Evolutionary conservation across 2,113 vertebrate species (phyloP).

Genomic region (Xyliphius kryptos): DNA sequence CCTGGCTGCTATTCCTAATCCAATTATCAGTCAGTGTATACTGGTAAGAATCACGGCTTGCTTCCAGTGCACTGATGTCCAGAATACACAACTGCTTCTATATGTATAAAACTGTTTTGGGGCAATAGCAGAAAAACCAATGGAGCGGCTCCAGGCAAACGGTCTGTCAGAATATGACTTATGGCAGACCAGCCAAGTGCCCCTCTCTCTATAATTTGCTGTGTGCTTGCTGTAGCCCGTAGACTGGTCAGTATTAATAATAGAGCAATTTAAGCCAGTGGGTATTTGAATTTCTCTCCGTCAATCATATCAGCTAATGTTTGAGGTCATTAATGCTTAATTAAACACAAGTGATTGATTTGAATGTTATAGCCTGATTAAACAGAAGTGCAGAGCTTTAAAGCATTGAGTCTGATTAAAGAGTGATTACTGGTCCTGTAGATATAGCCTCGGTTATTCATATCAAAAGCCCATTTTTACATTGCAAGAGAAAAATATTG

Average conservation of each 20-base stretch:
- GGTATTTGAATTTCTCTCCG: conserved; percentile 63
- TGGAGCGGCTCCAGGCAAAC: conserved; percentile 35
- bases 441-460: conserved; percentile 1
- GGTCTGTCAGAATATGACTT: conserved; percentile 56
- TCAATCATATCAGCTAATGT: conserved; percentile 71
- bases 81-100: conserved; percentile 5
- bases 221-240: conserved; percentile 58
- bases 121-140: conserved; percentile 17
- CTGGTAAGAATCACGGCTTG: not conserved
- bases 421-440: conserved; percentile 50
- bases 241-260: conserved; percentile 68
- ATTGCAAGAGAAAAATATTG: no score
- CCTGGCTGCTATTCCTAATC: no score
- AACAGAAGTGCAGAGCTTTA: conserved; percentile 58
- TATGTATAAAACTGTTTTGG: conserved; percentile 28
- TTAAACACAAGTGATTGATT: conserved; percentile 70
- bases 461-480: not conserved
- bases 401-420: conserved; percentile 63
- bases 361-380: conserved; percentile 69
- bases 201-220: conserved; percentile 46
- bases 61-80: not conserved
- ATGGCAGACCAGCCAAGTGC: conserved; percentile 53
- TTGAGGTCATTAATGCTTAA: conserved; percentile 70
- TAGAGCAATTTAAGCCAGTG: conserved; percentile 66
- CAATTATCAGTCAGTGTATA: no score